Percentiles rank a stretch among this genome's conserved stretches.
Evolutionary conservation across 2,888 invertebrate genomes (phyloP).

Genomic region (Dasypogon diadema): DNA sequence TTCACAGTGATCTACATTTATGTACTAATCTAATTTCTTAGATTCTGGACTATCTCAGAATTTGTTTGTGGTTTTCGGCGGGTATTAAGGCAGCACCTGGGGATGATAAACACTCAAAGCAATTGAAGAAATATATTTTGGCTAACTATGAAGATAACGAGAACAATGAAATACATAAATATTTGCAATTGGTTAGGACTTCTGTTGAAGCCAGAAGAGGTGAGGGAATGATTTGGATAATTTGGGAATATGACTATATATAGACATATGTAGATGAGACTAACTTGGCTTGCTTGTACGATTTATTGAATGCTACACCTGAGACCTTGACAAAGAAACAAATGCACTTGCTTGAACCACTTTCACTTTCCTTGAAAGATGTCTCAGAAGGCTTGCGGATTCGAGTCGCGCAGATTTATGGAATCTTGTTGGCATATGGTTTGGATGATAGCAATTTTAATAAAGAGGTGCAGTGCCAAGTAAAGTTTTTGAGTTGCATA

Average conservation of each 20-base stretch:
- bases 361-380: constrained; percentile 72
- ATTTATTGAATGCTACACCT: constrained; percentile 86
- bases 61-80: constrained; percentile 79
- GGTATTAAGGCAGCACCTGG: constrained; percentile 74
- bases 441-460: constrained; percentile 70
- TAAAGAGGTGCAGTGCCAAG: constrained; percentile 67
- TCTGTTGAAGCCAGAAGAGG: constrained; percentile 77
- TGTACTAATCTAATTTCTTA: constrained; percentile 47
- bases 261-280: constrained; percentile 61
- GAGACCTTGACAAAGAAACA: constrained; percentile 76
- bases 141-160: constrained; percentile 71
- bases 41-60: constrained; percentile 79
- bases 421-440: constrained; percentile 76
- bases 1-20: not conserved
- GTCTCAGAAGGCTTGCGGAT: constrained; percentile 83
- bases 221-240: constrained; percentile 60
- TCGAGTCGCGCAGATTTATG: constrained; percentile 80
- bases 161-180: constrained; percentile 75
- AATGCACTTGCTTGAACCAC: constrained; percentile 67
- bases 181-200: constrained; percentile 76
- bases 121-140: constrained; percentile 75
- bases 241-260: not conserved
- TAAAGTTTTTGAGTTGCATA: not conserved
- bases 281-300: constrained; percentile 80
- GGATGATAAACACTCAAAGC: constrained; percentile 71